Evolutionary conservation across 2,888 invertebrate species (phyloP).

Genomic region (Drosophila cracens): DNA sequence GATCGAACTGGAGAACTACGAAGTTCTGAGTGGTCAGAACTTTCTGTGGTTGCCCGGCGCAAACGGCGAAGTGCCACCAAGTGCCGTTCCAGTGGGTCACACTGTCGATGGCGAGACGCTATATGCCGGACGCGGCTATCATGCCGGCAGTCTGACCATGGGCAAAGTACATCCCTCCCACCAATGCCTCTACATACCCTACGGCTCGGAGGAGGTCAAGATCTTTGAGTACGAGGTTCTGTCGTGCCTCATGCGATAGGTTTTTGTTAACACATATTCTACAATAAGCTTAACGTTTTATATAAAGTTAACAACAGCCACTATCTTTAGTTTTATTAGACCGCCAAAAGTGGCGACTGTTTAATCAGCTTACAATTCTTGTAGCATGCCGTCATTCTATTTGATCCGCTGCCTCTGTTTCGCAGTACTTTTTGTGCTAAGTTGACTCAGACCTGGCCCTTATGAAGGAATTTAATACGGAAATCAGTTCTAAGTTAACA

Average conservation of each 20-base stretch:
- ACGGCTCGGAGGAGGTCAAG: slow-evolving; percentile 84
- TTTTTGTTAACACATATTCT: slow-evolving; percentile 11
- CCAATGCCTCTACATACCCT: slow-evolving; percentile 85
- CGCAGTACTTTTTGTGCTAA: slow-evolving; percentile 36
- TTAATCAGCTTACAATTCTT: slow-evolving; percentile 20
- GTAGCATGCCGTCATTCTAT: slow-evolving; percentile 6
- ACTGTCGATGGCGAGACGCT: slow-evolving; percentile 89
- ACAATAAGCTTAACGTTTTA: slow-evolving; percentile 55
- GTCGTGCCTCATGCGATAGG: slow-evolving; percentile 67
- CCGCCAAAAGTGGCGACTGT: neutral
- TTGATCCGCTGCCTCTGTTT: slow-evolving; percentile 34
- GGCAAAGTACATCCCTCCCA: slow-evolving; percentile 88
- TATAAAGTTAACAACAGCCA: slow-evolving; percentile 25
- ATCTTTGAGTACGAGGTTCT: slow-evolving; percentile 85
- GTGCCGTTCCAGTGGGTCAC: slow-evolving; percentile 88
- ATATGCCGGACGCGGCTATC: slow-evolving; percentile 89
- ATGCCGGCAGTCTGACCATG: slow-evolving; percentile 89
- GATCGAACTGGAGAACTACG: slow-evolving; percentile 88
- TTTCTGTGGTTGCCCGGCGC: slow-evolving; percentile 89
- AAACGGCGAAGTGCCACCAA: slow-evolving; percentile 88
- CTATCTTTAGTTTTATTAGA: slow-evolving; percentile 37
- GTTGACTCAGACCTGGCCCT: slow-evolving; percentile 36
- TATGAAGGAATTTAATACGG: slow-evolving; percentile 50
- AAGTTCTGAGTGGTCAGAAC: slow-evolving; percentile 88
- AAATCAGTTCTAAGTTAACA: slow-evolving; percentile 73